phyloP scores from a whole-genome alignment of 1,140 invertebrate genomes.

The Sesamia nonagrioides region DNA sequence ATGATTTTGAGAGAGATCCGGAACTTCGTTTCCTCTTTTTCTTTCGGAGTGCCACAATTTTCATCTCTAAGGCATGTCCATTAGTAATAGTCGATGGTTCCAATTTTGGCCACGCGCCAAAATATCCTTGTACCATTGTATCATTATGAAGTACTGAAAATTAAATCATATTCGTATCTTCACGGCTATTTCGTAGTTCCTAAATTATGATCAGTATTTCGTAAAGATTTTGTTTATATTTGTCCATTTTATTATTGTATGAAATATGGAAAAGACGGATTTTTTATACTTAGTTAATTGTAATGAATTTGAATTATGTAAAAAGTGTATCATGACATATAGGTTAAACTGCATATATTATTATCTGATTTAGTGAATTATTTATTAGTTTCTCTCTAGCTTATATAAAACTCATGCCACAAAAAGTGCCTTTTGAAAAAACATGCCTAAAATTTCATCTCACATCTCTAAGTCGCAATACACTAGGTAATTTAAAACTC shows the following conservation, averaged over 20 bases:
- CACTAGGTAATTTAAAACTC: too few relatives aligned
- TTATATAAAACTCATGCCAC: too few relatives aligned
- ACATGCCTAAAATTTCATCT: too few relatives aligned
- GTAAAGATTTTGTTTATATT: constrained; percentile 60
- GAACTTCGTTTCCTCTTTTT: too few relatives aligned
- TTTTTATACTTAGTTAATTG: not conserved
- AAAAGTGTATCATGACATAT: constrained; percentile 3
- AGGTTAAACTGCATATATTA: not conserved
- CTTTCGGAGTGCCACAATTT: too few relatives aligned
- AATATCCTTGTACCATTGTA: too few relatives aligned
- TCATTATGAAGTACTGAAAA: constrained; percentile 42
- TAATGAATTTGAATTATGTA: not conserved
- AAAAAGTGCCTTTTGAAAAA: too few relatives aligned
- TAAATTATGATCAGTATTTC: constrained; percentile 85
- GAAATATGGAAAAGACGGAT: constrained; percentile 31
- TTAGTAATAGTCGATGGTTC: too few relatives aligned
- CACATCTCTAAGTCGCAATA: too few relatives aligned
- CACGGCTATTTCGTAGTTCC: constrained; percentile 80
- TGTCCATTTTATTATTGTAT: constrained; percentile 15
- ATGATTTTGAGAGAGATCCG: too few relatives aligned
- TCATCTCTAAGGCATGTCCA: too few relatives aligned
- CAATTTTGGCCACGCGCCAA: too few relatives aligned
- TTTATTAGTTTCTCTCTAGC: not conserved
- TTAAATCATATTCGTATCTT: constrained; percentile 48
- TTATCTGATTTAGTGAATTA: not conserved